These are phyloP conservation scores for Silurus meridionalis DNA, from an alignment of 2,113 vertebrate genomes.

Conservation along the genomic window DNA sequence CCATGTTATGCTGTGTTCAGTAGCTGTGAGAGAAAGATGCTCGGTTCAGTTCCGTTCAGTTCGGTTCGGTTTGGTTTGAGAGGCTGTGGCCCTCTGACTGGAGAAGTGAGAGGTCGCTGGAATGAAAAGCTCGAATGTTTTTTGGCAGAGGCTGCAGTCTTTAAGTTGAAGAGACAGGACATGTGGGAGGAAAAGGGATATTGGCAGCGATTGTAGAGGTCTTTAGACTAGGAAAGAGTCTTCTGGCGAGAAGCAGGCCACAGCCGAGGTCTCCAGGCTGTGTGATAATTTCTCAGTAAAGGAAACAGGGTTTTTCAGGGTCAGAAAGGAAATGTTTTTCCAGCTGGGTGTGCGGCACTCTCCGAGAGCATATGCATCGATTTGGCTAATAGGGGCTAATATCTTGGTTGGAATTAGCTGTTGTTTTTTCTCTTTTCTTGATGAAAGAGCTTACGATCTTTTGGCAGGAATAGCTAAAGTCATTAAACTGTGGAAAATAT, in stretches of 20 bases:
- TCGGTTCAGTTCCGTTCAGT: constrained; percentile 44
- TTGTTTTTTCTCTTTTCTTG: constrained; percentile 14
- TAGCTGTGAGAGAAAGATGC: neutral
- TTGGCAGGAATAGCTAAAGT: constrained; percentile 54
- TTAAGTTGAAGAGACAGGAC: constrained; percentile 39
- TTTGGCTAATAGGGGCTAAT: constrained; percentile 43
- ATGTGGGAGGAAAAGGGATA: constrained; percentile 39
- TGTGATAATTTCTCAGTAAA: constrained; percentile 48
- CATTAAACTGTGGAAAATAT: constrained; percentile 52
- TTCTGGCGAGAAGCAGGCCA: constrained; percentile 26
- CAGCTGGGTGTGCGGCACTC: constrained; percentile 40
- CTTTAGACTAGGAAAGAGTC: constrained; percentile 41
- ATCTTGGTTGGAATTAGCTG: constrained; percentile 37
- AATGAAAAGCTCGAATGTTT: constrained; percentile 43
- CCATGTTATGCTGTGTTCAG: neutral
- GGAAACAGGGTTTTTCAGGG: constrained; percentile 47
- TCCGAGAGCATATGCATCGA: constrained; percentile 25
- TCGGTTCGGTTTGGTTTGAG: constrained; percentile 50
- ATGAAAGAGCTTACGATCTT: constrained; percentile 37
- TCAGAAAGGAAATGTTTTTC: constrained; percentile 44
- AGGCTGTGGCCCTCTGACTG: constrained; percentile 41
- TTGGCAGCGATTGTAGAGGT: constrained; percentile 36
- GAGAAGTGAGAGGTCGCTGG: constrained; percentile 45
- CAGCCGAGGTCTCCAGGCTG: constrained; percentile 38
- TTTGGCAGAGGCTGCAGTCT: constrained; percentile 29